phyloP scores from a whole-genome alignment of 2,113 vertebrate genomes.

The Passerina amoena region DNA sequence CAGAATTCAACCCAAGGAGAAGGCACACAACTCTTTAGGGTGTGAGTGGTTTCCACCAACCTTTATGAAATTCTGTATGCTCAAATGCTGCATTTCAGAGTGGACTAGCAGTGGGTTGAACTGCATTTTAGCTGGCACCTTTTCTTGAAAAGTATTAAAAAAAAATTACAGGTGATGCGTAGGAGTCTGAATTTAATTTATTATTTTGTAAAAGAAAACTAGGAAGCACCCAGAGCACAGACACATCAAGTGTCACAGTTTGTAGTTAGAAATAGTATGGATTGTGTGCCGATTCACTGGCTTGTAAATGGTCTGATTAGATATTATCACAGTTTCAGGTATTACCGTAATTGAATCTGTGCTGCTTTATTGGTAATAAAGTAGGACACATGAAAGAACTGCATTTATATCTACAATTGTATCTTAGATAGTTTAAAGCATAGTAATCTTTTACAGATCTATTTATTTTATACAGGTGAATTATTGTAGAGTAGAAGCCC shows the following conservation, averaged over 20 bases:
- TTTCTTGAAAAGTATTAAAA: neutral
- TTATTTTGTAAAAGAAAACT: neutral
- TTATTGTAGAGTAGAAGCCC: neutral
- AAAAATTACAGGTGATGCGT: neutral
- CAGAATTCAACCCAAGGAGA: neutral
- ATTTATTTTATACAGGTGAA: constrained; percentile 22
- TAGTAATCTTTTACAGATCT: neutral
- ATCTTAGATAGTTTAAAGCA: neutral
- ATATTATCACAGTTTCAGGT: neutral
- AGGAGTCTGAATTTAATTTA: neutral
- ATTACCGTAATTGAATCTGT: neutral
- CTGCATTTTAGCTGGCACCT: neutral
- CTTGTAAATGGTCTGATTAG: constrained; percentile 3
- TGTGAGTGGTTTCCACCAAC: neutral
- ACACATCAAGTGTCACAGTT: neutral
- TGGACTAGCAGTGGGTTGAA: neutral
- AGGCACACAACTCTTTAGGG: neutral
- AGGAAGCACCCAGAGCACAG: neutral
- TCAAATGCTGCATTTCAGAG: neutral
- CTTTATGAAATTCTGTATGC: neutral
- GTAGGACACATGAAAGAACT: neutral
- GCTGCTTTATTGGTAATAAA: neutral
- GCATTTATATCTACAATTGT: neutral
- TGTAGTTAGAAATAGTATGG: neutral
- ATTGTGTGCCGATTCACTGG: neutral